phyloP scores from a whole-genome alignment of 2,888 invertebrate species.

The Cantharis nigra region DNA sequence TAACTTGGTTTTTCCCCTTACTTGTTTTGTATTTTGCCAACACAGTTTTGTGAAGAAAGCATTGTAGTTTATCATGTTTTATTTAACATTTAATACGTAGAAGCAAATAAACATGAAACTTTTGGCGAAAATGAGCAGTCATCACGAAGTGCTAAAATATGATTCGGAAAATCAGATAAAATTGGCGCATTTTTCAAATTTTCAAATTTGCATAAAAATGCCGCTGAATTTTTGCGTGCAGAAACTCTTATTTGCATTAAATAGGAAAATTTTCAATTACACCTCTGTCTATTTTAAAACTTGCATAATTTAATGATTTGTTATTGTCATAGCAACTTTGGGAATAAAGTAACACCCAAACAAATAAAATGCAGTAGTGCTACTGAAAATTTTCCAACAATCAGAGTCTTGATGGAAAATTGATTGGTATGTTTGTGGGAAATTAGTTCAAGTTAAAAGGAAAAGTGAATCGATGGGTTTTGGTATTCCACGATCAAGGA shows the following conservation, averaged over 20 bases:
- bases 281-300: background rate
- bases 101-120: background rate
- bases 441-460: background rate
- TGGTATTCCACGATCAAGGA: background rate
- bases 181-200: background rate
- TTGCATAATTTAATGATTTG: slow-evolving; percentile 16
- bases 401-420: background rate
- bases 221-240: background rate
- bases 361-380: background rate
- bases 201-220: background rate
- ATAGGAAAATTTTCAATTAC: background rate
- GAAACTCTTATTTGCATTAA: background rate
- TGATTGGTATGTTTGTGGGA: background rate
- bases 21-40: background rate
- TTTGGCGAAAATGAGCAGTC: background rate
- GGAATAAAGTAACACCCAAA: background rate
- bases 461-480: background rate
- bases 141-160: background rate
- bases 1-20: background rate
- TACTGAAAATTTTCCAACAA: background rate
- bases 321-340: slow-evolving; percentile 21
- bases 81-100: background rate
- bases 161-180: background rate
- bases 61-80: background rate
- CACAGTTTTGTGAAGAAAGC: background rate